Evolutionary conservation across 2,888 invertebrate species (phyloP), one percentile per base, ranked within the genome.

Genomic region (Agrochola circellaris): DNA sequence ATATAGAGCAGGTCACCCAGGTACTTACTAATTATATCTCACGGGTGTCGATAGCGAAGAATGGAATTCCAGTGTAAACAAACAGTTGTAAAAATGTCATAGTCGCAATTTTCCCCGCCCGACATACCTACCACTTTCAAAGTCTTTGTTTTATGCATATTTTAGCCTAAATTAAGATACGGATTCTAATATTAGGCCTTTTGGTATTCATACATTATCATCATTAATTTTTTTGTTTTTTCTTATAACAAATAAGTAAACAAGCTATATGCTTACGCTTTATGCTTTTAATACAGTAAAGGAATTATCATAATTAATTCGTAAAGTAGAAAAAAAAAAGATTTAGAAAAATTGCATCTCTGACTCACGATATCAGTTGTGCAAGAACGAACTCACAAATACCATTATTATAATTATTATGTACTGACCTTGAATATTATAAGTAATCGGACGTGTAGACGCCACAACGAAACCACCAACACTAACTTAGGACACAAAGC

Each of bases 341-440:
- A 23, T 9, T n/a, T 56, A 11, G n/a, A 11, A 56, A 56, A 54
- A 54, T 54, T 23, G 23, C 54, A 11, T 15, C 0, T 5, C 48
- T 23, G 23, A n/a, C 54, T 23, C 9, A 54, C 54, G 20, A 51
- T 0, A 20, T 51, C 20, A 7, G 7, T 51, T 20, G 20, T 51
- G 20, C 20, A 20, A 51, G 6, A 51, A 20, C 9, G 9, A 54
- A 54, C 51, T 23, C 23, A 3, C 9, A 54, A 54, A 54, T 54
- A 54, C 54, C 23, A 54, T n/a, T 54, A n/a, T 11, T 54, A 54
- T 54, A n/a, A 56, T 56, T 56, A 6, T 0, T 56, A n/a, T 26
- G 6, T 2, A 68, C 79, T 79, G 20, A 79, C 79, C 79, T 79
- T 58, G 62, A 45, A 58, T 56, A 30, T 56, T 11, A 5, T 2